A percentile compares a stretch with the other conserved stretches of the same genome.
Evolutionary conservation across 2,797 vertebrate species (phyloP).

Genomic region (Luscinia megarhynchos): DNA sequence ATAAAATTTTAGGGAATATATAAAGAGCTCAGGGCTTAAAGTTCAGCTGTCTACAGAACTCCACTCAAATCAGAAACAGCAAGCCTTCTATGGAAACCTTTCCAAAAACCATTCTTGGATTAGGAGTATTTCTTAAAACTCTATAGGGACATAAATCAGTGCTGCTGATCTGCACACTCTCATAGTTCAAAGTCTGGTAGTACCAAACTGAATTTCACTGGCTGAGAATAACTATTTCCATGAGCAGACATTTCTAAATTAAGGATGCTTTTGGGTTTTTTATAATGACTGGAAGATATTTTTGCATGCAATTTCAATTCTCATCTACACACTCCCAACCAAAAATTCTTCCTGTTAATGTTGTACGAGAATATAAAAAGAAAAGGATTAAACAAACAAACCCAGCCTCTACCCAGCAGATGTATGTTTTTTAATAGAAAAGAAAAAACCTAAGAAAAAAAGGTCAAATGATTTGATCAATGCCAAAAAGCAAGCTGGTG

Average conservation of each 20-base stretch:
- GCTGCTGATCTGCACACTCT: neutral
- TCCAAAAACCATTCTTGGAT: neutral
- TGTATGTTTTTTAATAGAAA: neutral
- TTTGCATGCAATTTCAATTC: neutral
- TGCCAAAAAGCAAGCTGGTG: neutral
- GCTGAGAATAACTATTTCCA: slow-evolving; percentile 36
- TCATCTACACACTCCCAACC: neutral
- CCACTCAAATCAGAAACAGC: neutral
- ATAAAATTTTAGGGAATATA: neutral
- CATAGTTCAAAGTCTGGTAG: neutral
- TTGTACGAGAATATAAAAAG: neutral
- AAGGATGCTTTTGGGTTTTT: neutral
- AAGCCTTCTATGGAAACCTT: neutral
- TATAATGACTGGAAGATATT: neutral
- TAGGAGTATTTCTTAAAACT: slow-evolving; percentile 12
- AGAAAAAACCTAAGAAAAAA: neutral
- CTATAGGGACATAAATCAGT: neutral
- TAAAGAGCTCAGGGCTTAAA: neutral
- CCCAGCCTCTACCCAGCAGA: neutral
- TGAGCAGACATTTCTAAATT: slow-evolving; percentile 36
- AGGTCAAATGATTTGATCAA: neutral
- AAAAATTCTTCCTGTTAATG: neutral
- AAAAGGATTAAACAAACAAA: slow-evolving; percentile 12
- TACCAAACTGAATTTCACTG: neutral
- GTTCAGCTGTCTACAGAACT: neutral